Evolutionary conservation across 2,797 vertebrate genomes (phyloP).

Genomic region (Rhinella marina): DNA sequence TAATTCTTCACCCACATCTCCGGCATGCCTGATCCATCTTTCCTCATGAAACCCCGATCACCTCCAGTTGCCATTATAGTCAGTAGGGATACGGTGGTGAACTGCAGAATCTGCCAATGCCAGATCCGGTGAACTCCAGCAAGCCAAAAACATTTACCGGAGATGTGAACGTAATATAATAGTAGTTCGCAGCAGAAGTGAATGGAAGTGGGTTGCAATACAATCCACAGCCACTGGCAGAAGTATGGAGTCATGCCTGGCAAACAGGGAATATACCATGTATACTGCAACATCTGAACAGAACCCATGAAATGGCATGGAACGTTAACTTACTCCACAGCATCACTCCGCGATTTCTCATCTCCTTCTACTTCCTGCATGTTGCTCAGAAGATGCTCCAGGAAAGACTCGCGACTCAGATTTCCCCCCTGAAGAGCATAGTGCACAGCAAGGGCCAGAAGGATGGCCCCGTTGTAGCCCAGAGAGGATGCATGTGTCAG

Average conservation of each 20-base stretch:
- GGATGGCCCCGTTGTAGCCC: slow-evolving; percentile 94
- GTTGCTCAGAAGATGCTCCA: slow-evolving; percentile 86
- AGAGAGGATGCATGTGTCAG: slow-evolving; percentile 95
- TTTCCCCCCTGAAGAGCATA: slow-evolving; percentile 89
- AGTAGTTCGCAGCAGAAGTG: too few species aligned
- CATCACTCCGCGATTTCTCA: slow-evolving; percentile 82
- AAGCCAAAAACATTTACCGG: too few species aligned
- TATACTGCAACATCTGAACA: not conserved
- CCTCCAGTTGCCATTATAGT: too few species aligned
- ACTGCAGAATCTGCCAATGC: too few species aligned
- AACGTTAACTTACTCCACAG: slow-evolving; percentile 84
- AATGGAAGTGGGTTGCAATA: too few species aligned
- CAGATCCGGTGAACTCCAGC: too few species aligned
- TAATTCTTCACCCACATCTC: too few species aligned
- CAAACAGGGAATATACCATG: not conserved
- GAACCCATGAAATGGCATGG: not conserved
- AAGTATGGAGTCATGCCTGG: not conserved
- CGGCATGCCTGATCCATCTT: too few species aligned
- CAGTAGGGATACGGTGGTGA: too few species aligned
- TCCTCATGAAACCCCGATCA: too few species aligned
- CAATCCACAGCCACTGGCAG: too few species aligned
- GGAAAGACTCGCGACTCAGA: slow-evolving; percentile 83
- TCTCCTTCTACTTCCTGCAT: slow-evolving; percentile 92
- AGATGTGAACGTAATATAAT: too few species aligned
- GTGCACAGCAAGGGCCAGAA: slow-evolving; percentile 94